Evolutionary conservation across 1,140 invertebrate species (phyloP), one percentile per base, ranked within the genome.

Genomic region (Berghia stephanieae): DNA sequence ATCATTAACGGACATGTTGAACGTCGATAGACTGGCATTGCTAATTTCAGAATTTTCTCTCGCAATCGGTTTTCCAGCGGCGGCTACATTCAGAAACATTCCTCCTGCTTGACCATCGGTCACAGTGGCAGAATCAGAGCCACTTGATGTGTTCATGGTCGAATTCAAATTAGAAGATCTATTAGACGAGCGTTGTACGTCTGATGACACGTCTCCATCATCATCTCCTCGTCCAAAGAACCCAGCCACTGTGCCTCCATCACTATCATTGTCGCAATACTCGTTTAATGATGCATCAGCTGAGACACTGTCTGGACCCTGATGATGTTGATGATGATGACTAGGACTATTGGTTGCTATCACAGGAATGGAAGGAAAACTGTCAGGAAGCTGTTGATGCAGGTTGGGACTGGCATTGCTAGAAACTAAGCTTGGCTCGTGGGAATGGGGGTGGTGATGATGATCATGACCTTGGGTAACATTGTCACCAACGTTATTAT

Each of bases 21-120:
- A 18, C 3, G 83, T 84, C n/a, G 74, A 74, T 42, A 84, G 71
- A 79, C 82, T 84, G 21, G 81, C 81, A 74, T 80, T 79, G 43
- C 82, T 83, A n/a, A 84, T 83, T 31, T 77, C 80, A 21, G 80
- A 80, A 21, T 79, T 70, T 18, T 76, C 78, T 38, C 81, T 78
- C 27, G 77, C 49, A 31, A 82, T n/a, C n/a, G n/a, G n/a, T n/a
- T n/a, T n/a, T n/a, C n/a, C n/a, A n/a, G n/a, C n/a, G n/a, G n/a
- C n/a, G n/a, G n/a, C n/a, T n/a, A n/a, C n/a, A n/a, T n/a, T n/a
- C n/a, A 78, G 6, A 43, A n/a, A 16, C 42, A 21, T 21, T 34
- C 34, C 31, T 63, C 72, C 21, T 8, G 10, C 57, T 31, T 27
- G 10, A 31, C 57, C 57, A 31, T 16, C 18, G 57, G 57, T 10